These are phyloP conservation scores for Zoanthus gigantus DNA, from an alignment of 92 coral and sea anemone genomes.

Conservation along the genomic window DNA sequence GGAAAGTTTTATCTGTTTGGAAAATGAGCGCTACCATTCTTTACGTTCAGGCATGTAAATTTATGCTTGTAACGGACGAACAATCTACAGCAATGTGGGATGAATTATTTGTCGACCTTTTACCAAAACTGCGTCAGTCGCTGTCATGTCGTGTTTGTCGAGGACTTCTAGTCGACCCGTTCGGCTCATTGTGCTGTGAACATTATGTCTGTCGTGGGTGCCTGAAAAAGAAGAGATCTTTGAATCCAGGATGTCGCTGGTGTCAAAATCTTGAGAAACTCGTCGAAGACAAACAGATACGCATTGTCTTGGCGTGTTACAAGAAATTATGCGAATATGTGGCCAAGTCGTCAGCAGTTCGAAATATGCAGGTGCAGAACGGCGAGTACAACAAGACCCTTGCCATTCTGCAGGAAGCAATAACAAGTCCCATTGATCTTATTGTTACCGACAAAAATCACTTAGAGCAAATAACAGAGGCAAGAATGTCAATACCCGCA, in stretches of 20 bases:
- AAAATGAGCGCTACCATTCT: conserved; percentile 92
- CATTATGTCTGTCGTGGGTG: conserved; percentile 96
- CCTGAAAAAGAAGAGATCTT: conserved; percentile 87
- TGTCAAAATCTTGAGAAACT: conserved; percentile 89
- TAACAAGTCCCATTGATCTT: conserved; percentile 82
- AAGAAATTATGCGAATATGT: conserved; percentile 91
- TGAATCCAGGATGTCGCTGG: conserved; percentile 98
- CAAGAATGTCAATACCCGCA: conserved; percentile 9
- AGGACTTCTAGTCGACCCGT: conserved; percentile 90
- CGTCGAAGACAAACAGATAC: conserved; percentile 83
- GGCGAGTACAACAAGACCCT: conserved; percentile 86
- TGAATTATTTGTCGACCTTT: conserved; percentile 69
- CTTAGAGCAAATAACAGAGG: conserved; percentile 39
- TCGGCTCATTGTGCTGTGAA: conserved; percentile 88
- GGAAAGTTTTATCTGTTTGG: background rate
- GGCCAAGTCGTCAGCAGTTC: conserved; percentile 66
- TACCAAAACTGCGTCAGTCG: conserved; percentile 92
- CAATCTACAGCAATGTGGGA: conserved; percentile 76
- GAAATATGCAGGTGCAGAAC: conserved; percentile 66
- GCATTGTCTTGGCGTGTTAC: conserved; percentile 93
- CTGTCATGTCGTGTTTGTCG: conserved; percentile 98
- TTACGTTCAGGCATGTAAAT: conserved; percentile 96
- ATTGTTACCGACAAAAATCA: conserved; percentile 49
- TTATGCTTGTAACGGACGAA: conserved; percentile 82
- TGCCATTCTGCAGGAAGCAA: conserved; percentile 85